Evolutionary conservation across 2,113 vertebrate species (phyloP), one percentile per base, ranked within the genome.

Genomic region (Oriolus oriolus): DNA sequence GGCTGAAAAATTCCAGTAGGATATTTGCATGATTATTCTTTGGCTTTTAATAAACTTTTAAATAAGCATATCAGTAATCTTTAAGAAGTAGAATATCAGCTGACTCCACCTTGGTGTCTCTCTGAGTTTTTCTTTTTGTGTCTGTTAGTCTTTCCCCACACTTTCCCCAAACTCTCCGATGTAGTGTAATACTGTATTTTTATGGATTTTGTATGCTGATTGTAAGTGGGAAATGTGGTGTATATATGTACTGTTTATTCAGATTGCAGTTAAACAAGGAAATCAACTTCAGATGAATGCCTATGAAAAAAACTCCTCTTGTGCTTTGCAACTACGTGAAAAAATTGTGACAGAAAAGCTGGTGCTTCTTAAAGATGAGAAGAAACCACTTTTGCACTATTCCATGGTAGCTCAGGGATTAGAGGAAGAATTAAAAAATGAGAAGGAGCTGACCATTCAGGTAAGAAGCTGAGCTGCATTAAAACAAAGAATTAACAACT

Each of bases 221-320:
- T 70, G 1, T 18, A 75, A 69, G 15, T 47, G 68, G 7, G 42
- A 66, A 75, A 61, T 13, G 3, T 7, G 14, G 19, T 64, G 8
- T 47, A 1, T 60, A 11, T 41, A 5, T 71, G 13, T 71, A 2
- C 22, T 89, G 3, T 93, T 74, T 60, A 23, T 85, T 94, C 97
- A 99, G 99, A 99, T 99, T 97, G 99, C 99, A 42, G 96, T 98
- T 85, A 99, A 99, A 91, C 99, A 99, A 96, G 99, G 99, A 83
- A 99, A 99, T 97, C 98, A 98, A 52, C 98, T 99, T 37, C 99
- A 99, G 96, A 99, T 99, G 98, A 99, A 99, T 73, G 99, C 98
- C 49, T 99, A 99, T 69, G 98, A 99, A 91, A 98, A 98, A 95
- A 97, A 95, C 31, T 91, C 56, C 94, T 6, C 90, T 85, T 15